Conservation (phyloP, 2,113 vertebrate genomes). For the Scatophagus argus region DNA sequence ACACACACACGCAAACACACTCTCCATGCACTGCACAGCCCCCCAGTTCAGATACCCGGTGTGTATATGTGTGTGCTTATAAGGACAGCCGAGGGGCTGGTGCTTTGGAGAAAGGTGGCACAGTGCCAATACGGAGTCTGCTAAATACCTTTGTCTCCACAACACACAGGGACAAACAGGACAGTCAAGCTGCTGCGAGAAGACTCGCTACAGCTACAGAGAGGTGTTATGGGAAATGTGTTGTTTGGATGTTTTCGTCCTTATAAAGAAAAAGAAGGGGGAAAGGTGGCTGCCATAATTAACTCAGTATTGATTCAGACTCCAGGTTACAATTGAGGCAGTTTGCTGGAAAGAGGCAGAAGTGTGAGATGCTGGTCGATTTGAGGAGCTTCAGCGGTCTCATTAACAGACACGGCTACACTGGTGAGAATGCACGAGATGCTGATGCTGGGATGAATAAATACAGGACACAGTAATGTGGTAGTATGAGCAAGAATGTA, state of each 20-base stretch:
- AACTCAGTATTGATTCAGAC: conserved; percentile 77
- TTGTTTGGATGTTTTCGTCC: conserved; percentile 57
- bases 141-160: conserved; percentile 84
- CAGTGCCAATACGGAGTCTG: conserved; percentile 72
- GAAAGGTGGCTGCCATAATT: conserved; percentile 72
- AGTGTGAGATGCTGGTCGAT: conserved; percentile 67
- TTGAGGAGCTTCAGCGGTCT: conserved; percentile 66
- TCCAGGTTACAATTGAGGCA: conserved; percentile 69
- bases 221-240: conserved; percentile 50
- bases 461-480: conserved; percentile 38
- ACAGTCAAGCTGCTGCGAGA: conserved; percentile 62
- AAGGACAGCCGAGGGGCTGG: conserved; percentile 32
- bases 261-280: conserved; percentile 27
- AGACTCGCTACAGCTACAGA: conserved; percentile 40
- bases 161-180: conserved; percentile 67
- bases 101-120: conserved; percentile 79
- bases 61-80: conserved; percentile 58
- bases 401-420: conserved; percentile 67
- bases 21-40: conserved; percentile 49
- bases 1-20: conserved; percentile 25
- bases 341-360: conserved; percentile 53
- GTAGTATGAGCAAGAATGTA: conserved; percentile 34
- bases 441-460: conserved; percentile 49
- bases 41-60: conserved; percentile 60
- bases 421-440: conserved; percentile 48